These are phyloP conservation scores for Vesta saturnalis DNA, from an alignment of 2,888 invertebrate species.

Conservation along the genomic window DNA sequence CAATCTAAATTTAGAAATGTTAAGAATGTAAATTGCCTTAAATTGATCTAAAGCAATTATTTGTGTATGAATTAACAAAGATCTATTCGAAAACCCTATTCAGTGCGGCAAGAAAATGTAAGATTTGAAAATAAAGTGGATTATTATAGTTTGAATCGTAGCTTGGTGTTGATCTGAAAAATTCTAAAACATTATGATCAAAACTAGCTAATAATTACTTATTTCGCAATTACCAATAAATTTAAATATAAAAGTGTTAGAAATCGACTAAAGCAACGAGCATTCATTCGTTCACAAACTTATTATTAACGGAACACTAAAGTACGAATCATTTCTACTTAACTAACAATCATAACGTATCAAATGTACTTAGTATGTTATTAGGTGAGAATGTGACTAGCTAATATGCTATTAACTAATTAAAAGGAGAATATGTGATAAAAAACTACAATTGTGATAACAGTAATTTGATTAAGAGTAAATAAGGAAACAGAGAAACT, in stretches of 20 bases:
- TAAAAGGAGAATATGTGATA: not conserved
- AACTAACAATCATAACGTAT: not conserved
- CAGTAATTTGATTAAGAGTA: not conserved
- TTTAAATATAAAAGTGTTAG: not conserved
- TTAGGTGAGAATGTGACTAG: not conserved
- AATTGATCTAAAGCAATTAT: too few relatives aligned
- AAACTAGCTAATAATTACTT: not conserved
- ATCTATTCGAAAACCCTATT: too few relatives aligned
- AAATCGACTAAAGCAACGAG: not conserved
- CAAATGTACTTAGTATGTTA: not conserved
- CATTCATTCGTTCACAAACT: not conserved
- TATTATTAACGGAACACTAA: not conserved
- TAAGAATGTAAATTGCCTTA: too few relatives aligned
- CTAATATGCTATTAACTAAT: not conserved
- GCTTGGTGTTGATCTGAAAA: not conserved
- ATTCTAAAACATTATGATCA: not conserved
- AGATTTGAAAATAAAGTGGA: too few relatives aligned
- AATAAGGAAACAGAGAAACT: not conserved
- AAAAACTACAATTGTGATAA: not conserved
- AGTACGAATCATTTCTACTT: slow-evolving; percentile 1
- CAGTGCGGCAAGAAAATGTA: too few relatives aligned
- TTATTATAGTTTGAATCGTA: too few relatives aligned
- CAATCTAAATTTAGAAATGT: too few relatives aligned
- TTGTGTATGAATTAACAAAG: too few relatives aligned
- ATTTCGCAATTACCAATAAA: not conserved